Evolutionary conservation across 2,113 vertebrate species (phyloP), one percentile per base, ranked within the genome.

Genomic region (Istiophorus platypterus): DNA sequence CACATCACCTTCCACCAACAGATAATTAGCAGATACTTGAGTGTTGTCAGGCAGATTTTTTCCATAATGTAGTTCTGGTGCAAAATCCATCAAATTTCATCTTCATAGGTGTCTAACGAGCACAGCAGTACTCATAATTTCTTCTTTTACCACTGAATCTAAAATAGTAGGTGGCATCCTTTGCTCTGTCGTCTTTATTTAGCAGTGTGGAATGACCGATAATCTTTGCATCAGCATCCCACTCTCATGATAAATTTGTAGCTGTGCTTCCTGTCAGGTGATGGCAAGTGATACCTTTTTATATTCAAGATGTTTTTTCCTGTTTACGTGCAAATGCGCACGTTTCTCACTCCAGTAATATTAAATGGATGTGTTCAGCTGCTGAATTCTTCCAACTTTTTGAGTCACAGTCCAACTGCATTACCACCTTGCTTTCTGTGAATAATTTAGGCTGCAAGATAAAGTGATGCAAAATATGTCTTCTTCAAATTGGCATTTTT

Each of bases 181-280:
- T 72, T 75, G 54, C 64, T 41, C 15, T 31, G 72, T 52, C 34
- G 22, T 29, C 78, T 74, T 89, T 76, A 81, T 86, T 85, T 80
- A 81, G 56, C 65, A 37, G 27, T 66, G 75, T 22, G 70, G 63
- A 86, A 80, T 89, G 78, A 90, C 49, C 52, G 72, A 81, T 89
- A 82, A 90, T 81, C 84, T 89, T 88, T 89, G 62, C 69, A 79
- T 58, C 61, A 68, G 49, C 76, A 72, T 63, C 63, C 49, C 85
- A 34, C 72, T 81, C 75, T 78, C 66, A 66, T 85, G 62, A 84
- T 89, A 81, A 80, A 91, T 90, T 90, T 91, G 75, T 87, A 76
- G 71, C 80, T 57, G 24, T 82, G 78, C 79, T 78, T 85, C 49
- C 34, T 87, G 81, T 78, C 82, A 85, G 75, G 67, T 90, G 83